Percentiles rank a stretch among this genome's conserved stretches.
Evolutionary conservation across 1,140 invertebrate genomes (phyloP).

Genomic region (Papilio helenus): DNA sequence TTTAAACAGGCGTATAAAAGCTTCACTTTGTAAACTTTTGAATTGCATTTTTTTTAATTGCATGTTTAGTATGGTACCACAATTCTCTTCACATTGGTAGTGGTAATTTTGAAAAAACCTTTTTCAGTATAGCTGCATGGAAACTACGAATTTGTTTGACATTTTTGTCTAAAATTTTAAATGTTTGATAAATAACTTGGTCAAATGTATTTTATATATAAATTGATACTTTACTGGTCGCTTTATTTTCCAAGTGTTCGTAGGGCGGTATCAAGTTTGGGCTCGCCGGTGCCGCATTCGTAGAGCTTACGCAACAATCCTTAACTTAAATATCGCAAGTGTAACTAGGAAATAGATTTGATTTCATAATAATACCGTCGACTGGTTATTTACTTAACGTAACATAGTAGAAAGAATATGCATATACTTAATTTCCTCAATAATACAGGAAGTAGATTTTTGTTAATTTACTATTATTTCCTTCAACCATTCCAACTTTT

Average conservation of each 20-base stretch:
- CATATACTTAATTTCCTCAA: background rate
- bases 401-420: background rate
- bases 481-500: too few species aligned
- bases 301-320: background rate
- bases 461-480: too few species aligned
- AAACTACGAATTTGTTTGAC: too few species aligned
- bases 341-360: conserved; percentile 14
- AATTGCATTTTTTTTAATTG: background rate
- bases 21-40: background rate
- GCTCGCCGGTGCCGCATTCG: background rate
- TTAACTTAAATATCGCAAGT: conserved; percentile 8
- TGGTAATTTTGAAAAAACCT: too few species aligned
- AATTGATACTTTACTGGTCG: background rate
- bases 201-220: too few species aligned
- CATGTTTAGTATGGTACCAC: background rate
- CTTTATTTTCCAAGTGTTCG: background rate
- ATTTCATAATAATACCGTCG: background rate
- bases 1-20: background rate
- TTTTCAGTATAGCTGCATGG: too few species aligned
- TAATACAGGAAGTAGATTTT: too few species aligned
- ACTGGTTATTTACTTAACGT: background rate
- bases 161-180: too few species aligned
- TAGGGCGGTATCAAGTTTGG: conserved; percentile 3
- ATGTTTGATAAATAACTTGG: too few species aligned
- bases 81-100: background rate